These are phyloP conservation scores for Cordilura impudica DNA, from an alignment of 2,888 invertebrate genomes.

Conservation along the genomic window DNA sequence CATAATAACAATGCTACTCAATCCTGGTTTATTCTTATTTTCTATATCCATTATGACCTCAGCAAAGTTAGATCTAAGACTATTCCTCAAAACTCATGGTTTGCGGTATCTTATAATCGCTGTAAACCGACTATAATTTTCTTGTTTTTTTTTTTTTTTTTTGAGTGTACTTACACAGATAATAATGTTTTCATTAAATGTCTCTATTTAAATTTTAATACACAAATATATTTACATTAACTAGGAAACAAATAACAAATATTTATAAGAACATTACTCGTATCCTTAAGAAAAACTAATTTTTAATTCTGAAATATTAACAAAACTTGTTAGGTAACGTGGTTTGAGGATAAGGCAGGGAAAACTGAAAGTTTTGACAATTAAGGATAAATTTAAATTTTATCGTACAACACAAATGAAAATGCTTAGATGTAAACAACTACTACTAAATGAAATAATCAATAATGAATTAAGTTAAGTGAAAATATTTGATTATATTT, in stretches of 20 bases:
- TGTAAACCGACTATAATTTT: too few species aligned
- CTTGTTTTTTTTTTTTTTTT: too few species aligned
- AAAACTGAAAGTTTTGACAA: slow-evolving; percentile 36
- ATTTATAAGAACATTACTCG: too few species aligned
- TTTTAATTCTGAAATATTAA: not conserved
- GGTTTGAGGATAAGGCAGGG: slow-evolving; percentile 39
- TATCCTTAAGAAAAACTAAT: slow-evolving; percentile 21
- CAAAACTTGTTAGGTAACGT: slow-evolving; percentile 1
- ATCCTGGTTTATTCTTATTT: too few species aligned
- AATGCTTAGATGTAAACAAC: slow-evolving; percentile 4
- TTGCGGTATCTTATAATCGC: too few species aligned
- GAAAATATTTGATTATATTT: not conserved
- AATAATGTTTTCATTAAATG: not conserved
- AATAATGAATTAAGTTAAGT: not conserved
- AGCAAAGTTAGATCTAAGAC: too few species aligned
- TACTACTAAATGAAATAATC: slow-evolving; percentile 7
- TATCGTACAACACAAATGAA: not conserved
- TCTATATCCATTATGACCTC: too few species aligned
- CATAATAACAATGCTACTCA: too few species aligned
- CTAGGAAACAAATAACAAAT: not conserved
- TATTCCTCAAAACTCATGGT: too few species aligned
- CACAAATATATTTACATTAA: not conserved
- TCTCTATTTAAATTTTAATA: not conserved
- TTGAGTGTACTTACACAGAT: too few species aligned
- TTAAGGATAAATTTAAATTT: not conserved